Base-by-base conservation (phyloP, 2,888 invertebrate species). In the Platypus cylindrus region DNA sequence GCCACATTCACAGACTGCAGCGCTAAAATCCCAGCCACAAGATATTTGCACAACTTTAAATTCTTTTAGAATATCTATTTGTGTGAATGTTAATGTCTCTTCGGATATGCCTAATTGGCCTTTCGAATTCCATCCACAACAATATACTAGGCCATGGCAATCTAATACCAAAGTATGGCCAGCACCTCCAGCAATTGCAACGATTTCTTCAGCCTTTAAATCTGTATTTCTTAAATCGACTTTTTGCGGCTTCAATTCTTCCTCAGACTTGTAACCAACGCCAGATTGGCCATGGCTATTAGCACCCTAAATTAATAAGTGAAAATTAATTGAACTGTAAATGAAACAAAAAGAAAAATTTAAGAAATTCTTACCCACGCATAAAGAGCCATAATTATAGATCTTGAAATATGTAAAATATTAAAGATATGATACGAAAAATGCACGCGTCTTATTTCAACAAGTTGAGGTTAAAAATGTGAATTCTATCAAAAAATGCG, bases 271-370 rank as follows among this genome's bases (percentile, higher is more conserved):
- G 40, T 63, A 55, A 40, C 76, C 78, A 51, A 78, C 66, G 43
- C 81, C 81, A 41, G 86, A 65, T 60, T 86, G 85, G 31, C 84
- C 83, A 55, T 82, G 80, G 43, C 82, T 82, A 62, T 86, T 86
- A 37, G 85, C 82, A 52, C 85, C 85, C 85, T 85, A 56, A 3
- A 37, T 11, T 9, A 31, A 38, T 12, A 3, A 20, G 5, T 20
- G 5, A 7, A 20, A 9, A 20, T n/a, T n/a, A n/a, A n/a, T n/a
- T n/a, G n/a, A n/a, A n/a, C n/a, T n/a, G n/a, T n/a, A n/a, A n/a
- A n/a, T n/a, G n/a, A n/a, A 27, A 34, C 41, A 42, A 29, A 22
- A 37, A 39, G 14, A 7, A 35, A 36, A 11, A 34, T 31, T n/a
- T n/a, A n/a, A n/a, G 12, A 22, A 31, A 24, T 29, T 25, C 55